Evolutionary conservation across 2,113 vertebrate genomes (phyloP).

Genomic region (human): GRCh38 chr12:99880001-99880500

Average conservation of each 20-base stretch:
- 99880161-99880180: neutral
- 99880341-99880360: neutral
- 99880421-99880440: neutral
- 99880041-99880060: neutral
- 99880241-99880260: neutral
- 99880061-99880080: constrained; percentile 2
- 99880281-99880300: constrained; percentile 6
- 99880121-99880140: neutral
- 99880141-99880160: neutral
- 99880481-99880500: neutral
- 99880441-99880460: neutral
- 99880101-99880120: neutral
- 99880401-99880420: neutral
- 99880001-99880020: neutral
- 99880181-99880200: neutral
- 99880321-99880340: neutral
- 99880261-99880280: neutral
- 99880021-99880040: neutral
- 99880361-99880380: neutral
- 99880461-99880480: neutral
- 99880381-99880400: neutral
- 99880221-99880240: neutral
- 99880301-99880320: neutral
- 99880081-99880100: neutral
- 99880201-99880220: neutral